Evolutionary conservation across 2,113 vertebrate species (phyloP).

Genomic region (human): DNA sequence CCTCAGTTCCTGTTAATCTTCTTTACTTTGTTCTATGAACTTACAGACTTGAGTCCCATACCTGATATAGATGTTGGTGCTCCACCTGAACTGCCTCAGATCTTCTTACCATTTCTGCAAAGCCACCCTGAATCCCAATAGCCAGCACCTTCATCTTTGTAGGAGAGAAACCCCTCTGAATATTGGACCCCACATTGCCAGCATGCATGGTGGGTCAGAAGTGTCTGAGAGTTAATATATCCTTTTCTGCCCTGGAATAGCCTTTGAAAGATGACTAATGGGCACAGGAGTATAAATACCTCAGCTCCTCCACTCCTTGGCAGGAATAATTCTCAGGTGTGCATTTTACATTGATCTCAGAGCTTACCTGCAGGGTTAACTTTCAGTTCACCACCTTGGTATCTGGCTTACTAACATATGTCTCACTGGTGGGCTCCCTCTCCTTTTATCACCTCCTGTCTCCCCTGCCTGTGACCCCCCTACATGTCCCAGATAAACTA

Average conservation of each 20-base stretch:
- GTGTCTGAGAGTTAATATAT: not conserved
- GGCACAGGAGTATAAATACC: not conserved
- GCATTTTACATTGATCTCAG: not conserved
- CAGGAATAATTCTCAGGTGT: not conserved
- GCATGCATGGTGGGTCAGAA: not conserved
- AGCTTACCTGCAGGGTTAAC: not conserved
- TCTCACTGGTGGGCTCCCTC: not conserved
- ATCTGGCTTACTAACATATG: not conserved
- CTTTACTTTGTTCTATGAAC: not conserved
- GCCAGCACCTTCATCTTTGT: not conserved
- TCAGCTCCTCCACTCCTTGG: not conserved
- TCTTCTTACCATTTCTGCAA: not conserved
- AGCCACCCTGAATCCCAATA: not conserved
- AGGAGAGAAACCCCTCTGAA: not conserved
- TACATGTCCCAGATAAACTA: not conserved
- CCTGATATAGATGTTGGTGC: rapidly evolving
- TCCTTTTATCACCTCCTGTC: not conserved
- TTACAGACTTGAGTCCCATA: not conserved
- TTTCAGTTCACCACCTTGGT: not conserved
- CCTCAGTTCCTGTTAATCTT: too few species aligned
- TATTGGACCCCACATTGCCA: too few species aligned
- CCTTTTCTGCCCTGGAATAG: not conserved
- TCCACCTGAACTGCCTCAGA: not conserved
- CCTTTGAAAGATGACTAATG: not conserved
- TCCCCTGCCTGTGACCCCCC: not conserved